phyloP scores from a whole-genome alignment of 2,113 vertebrate genomes.

The Mola mola region DNA sequence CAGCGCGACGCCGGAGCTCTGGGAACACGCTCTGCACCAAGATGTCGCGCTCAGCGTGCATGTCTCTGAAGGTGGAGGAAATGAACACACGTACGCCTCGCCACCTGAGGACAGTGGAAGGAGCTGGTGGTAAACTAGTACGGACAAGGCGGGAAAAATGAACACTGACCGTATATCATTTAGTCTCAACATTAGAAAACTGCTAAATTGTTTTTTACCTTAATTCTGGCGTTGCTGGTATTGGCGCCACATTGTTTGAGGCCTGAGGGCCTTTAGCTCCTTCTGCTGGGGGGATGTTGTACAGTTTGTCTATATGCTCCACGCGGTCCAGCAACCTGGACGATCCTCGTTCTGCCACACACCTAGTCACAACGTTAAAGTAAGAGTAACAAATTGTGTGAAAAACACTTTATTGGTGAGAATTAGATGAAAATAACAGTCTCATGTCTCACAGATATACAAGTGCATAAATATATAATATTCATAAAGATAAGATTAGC shows the following conservation, averaged over 20 bases:
- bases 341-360: conserved; percentile 86
- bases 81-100: conserved; percentile 85
- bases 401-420: neutral
- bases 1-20: conserved; percentile 82
- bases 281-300: conserved; percentile 79
- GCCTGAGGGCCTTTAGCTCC: conserved; percentile 44
- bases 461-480: neutral
- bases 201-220: conserved; percentile 30
- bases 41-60: conserved; percentile 88
- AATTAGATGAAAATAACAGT: neutral
- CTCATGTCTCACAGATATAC: neutral
- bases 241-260: conserved; percentile 29
- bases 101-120: conserved; percentile 78
- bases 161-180: too few relatives aligned
- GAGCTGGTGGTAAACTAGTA: neutral
- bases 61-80: conserved; percentile 92
- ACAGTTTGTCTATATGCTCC: conserved; percentile 84
- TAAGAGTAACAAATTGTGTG: neutral
- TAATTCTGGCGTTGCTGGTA: conserved; percentile 59
- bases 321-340: conserved; percentile 87
- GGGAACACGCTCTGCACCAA: conserved; percentile 86
- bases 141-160: neutral
- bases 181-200: neutral
- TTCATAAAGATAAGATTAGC: neutral
- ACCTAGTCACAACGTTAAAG: conserved; percentile 71